phyloP scores from a whole-genome alignment of 2,797 vertebrate species.

The Sebastes paucispinis region DNA sequence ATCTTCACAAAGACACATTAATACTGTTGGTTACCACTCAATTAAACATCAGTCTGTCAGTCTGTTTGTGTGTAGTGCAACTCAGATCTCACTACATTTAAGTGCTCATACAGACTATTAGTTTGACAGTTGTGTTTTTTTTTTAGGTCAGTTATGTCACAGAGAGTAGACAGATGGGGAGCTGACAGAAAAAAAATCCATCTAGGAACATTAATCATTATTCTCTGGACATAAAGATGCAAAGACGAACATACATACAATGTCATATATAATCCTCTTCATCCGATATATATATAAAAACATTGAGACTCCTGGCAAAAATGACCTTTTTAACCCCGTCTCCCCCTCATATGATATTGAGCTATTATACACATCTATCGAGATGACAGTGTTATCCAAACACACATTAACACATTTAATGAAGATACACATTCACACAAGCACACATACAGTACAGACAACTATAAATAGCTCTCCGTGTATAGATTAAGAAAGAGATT shows the following conservation, averaged over 20 bases:
- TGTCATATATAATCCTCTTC: constrained; percentile 8
- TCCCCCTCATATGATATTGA: not conserved
- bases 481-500: constrained; percentile 65
- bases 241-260: not conserved
- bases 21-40: constrained; percentile 35
- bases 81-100: not conserved
- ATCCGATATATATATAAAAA: not conserved
- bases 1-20: constrained; percentile 42
- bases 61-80: not conserved
- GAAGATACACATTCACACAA: constrained; percentile 10
- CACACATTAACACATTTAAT: not conserved
- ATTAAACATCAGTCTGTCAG: constrained; percentile 29
- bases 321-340: not conserved
- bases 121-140: not conserved
- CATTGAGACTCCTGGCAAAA: not conserved
- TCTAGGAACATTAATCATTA: constrained; percentile 17
- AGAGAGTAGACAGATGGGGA: constrained; percentile 39
- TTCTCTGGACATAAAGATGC: constrained; percentile 10
- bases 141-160: constrained; percentile 27
- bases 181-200: constrained; percentile 17
- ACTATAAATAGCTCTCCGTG: constrained; percentile 45
- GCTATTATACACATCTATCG: not conserved
- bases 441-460: not conserved
- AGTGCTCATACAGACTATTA: not conserved
- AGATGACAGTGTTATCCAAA: not conserved